Evolutionary conservation across 2,888 invertebrate genomes (phyloP).

Genomic region (Crematogaster levior): DNA sequence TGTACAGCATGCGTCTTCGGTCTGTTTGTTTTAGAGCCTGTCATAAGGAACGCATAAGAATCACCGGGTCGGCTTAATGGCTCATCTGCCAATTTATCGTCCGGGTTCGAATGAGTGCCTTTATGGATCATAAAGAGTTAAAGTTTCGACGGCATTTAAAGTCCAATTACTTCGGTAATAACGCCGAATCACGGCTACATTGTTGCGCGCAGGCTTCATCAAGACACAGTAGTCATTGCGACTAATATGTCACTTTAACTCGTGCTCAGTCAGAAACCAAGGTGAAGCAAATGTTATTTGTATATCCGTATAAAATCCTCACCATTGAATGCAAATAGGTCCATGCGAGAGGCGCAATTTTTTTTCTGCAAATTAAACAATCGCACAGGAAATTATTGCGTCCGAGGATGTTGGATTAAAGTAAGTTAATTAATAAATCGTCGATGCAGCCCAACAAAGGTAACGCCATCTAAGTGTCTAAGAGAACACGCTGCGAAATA

Average conservation of each 20-base stretch:
- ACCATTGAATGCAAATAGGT: background rate
- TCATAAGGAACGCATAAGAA: conserved; percentile 68
- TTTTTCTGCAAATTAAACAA: background rate
- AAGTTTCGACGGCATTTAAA: conserved; percentile 75
- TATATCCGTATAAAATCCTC: background rate
- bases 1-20: conserved; percentile 59
- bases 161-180: conserved; percentile 76
- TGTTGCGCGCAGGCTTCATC: conserved; percentile 52
- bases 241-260: conserved; percentile 20
- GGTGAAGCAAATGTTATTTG: background rate
- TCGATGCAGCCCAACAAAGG: background rate
- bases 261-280: background rate
- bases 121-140: conserved; percentile 81
- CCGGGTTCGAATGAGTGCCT: conserved; percentile 67
- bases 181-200: conserved; percentile 65
- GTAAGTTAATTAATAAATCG: conserved; percentile 13
- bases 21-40: conserved; percentile 78
- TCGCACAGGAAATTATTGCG: background rate
- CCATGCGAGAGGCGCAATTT: background rate
- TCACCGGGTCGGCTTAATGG: conserved; percentile 73
- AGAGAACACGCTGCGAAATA: background rate
- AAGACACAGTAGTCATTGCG: background rate
- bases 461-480: background rate
- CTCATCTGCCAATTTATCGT: conserved; percentile 80
- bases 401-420: background rate